Conservation (phyloP, 2,113 vertebrate genomes). For the Glaucidium brasilianum region DNA sequence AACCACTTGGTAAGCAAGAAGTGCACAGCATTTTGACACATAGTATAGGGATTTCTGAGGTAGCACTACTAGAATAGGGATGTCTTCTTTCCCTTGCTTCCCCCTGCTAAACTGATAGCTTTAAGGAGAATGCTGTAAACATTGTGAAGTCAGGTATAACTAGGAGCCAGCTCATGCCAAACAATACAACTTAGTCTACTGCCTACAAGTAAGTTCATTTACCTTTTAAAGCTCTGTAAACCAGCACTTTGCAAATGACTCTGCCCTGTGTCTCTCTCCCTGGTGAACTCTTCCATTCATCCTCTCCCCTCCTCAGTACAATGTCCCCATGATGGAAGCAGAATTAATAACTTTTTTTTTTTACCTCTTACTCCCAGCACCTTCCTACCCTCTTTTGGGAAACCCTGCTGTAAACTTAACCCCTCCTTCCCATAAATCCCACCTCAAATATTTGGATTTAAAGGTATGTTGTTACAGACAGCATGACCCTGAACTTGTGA, state of each 20-base stretch:
- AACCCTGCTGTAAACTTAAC: neutral
- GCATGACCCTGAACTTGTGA: neutral
- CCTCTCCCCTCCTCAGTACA: neutral
- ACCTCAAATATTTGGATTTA: neutral
- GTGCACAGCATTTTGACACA: neutral
- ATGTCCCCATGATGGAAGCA: neutral
- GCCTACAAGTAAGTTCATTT: neutral
- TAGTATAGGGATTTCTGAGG: neutral
- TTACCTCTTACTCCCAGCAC: neutral
- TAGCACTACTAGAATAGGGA: neutral
- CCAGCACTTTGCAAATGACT: neutral
- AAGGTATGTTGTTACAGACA: neutral
- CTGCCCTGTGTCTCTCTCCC: neutral
- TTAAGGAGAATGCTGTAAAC: neutral
- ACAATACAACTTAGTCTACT: neutral
- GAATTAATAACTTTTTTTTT: neutral
- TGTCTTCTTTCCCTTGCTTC: neutral
- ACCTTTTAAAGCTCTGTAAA: neutral
- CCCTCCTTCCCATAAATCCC: neutral
- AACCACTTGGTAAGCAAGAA: slow-evolving; percentile 9
- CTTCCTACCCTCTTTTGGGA: neutral
- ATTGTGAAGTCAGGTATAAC: neutral
- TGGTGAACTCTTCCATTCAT: neutral
- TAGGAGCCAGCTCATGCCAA: neutral
- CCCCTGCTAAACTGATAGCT: neutral